Evolutionary conservation across 2,888 invertebrate genomes (phyloP).

Genomic region (Cremastinae sp.): DNA sequence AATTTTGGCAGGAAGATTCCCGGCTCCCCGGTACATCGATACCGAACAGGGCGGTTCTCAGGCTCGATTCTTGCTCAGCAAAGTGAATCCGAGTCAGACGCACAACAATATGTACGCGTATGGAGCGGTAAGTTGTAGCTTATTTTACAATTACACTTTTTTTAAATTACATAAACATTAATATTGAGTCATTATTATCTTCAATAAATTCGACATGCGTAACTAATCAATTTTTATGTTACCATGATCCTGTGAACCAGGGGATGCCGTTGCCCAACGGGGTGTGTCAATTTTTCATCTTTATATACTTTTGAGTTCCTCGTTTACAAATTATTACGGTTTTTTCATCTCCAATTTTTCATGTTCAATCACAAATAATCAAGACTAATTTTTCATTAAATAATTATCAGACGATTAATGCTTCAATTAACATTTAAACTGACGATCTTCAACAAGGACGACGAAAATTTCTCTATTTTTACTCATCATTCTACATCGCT

Average conservation of each 20-base stretch:
- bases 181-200: constrained; percentile 44
- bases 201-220: constrained; percentile 58
- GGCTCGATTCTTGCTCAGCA: constrained; percentile 98
- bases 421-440: constrained; percentile 18
- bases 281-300: constrained; percentile 83
- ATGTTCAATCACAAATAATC: not conserved
- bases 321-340: constrained; percentile 4
- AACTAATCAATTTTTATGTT: constrained; percentile 77
- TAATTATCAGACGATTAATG: not conserved
- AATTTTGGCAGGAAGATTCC: constrained; percentile 97
- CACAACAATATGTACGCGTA: constrained; percentile 99
- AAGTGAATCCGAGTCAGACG: constrained; percentile 99
- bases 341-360: constrained; percentile 1
- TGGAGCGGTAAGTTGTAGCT: constrained; percentile 88
- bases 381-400: not conserved
- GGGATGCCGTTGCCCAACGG: constrained; percentile 87
- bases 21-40: constrained; percentile 99
- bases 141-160: not conserved
- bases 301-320: constrained; percentile 22
- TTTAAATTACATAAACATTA: constrained; percentile 26
- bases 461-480: too few relatives aligned
- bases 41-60: constrained; percentile 99
- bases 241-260: constrained; percentile 81
- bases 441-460: too few relatives aligned
- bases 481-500: too few relatives aligned